These are phyloP conservation scores for Eupithecia dodoneata DNA, from an alignment of 2,888 invertebrate species.

Conservation along the genomic window DNA sequence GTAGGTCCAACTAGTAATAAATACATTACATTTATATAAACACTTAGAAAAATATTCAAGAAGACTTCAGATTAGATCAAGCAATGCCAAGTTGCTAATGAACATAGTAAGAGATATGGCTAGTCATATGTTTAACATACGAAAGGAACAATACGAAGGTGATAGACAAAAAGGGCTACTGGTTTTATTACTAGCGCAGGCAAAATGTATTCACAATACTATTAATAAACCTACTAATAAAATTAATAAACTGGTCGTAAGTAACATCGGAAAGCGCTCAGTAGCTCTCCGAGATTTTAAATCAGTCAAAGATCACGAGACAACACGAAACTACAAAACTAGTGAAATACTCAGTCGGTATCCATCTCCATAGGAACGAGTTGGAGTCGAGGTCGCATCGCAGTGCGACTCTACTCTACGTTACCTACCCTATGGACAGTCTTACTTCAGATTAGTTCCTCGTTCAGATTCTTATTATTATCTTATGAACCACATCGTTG, in stretches of 20 bases:
- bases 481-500: background rate
- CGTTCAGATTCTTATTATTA: background rate
- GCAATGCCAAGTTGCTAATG: constrained; percentile 35
- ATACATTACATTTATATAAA: constrained; percentile 35
- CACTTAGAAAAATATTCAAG: constrained; percentile 48
- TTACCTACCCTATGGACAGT: constrained; percentile 10
- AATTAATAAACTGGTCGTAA: background rate
- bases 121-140: constrained; percentile 29
- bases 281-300: constrained; percentile 26
- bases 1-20: constrained; percentile 66
- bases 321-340: constrained; percentile 16
- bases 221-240: background rate
- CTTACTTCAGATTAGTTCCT: constrained; percentile 8
- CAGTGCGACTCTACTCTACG: background rate
- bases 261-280: background rate
- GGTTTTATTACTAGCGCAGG: background rate
- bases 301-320: constrained; percentile 32
- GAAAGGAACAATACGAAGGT: constrained; percentile 42
- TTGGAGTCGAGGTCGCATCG: constrained; percentile 19
- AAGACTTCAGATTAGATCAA: constrained; percentile 36
- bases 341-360: constrained; percentile 30
- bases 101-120: constrained; percentile 15
- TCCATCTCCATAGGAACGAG: constrained; percentile 8
- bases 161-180: constrained; percentile 2
- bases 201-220: background rate